phyloP scores from a whole-genome alignment of 2,113 vertebrate species.

The Leptocoma aspasia region DNA sequence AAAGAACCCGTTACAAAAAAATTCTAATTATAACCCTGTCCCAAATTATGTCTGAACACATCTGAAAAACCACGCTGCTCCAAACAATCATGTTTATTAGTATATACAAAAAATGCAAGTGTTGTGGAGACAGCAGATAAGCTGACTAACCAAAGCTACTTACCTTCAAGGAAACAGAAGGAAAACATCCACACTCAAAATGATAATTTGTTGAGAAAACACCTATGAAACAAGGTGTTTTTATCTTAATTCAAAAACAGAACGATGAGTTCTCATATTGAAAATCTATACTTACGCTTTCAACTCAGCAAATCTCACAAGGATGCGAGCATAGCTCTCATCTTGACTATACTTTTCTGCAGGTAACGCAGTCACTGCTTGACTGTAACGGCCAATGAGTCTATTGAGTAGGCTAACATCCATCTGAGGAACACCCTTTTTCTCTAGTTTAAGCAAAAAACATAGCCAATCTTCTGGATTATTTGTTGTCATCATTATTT shows the following conservation, averaged over 20 bases:
- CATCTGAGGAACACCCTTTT: constrained; percentile 78
- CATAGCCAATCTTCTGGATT: constrained; percentile 86
- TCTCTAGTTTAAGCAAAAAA: constrained; percentile 85
- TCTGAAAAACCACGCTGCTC: not conserved
- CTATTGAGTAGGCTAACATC: constrained; percentile 80
- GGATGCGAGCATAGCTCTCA: constrained; percentile 86
- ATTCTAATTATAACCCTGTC: not conserved
- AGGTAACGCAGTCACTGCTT: constrained; percentile 83
- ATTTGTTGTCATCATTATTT: constrained; percentile 79
- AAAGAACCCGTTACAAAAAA: not conserved
- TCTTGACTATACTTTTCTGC: constrained; percentile 86
- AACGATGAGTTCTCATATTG: not conserved
- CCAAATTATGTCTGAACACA: not conserved
- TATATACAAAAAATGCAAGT: not conserved
- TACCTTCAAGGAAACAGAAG: not conserved
- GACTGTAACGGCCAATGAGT: constrained; percentile 86
- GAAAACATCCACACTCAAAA: not conserved
- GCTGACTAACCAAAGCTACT: not conserved
- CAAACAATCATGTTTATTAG: not conserved
- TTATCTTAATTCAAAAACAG: not conserved
- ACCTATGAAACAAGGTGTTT: not conserved
- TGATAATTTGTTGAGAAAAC: not conserved
- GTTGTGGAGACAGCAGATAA: not conserved
- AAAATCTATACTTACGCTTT: constrained; percentile 83
- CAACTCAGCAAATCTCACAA: constrained; percentile 91